Evolutionary conservation across 2,797 vertebrate genomes (phyloP), one percentile per base, ranked within the genome.

Genomic region (Lutjanus argentimaculatus): DNA sequence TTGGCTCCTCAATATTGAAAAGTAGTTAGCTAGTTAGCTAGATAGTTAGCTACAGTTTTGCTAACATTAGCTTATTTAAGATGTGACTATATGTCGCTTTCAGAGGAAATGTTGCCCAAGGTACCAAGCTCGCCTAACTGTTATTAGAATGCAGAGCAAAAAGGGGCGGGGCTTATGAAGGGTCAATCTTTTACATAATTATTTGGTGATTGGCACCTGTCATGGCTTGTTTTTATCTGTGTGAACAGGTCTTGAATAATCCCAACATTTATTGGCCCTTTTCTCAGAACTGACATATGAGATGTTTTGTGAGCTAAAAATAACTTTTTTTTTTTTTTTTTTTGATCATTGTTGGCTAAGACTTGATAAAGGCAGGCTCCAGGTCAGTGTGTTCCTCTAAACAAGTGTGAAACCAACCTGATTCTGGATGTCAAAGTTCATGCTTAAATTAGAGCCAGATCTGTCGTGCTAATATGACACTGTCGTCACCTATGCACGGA

Each of bases 391-490:
- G 49, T 45, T 67, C 36, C 16, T 48, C 4, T 46, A 43, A 69
- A 63, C 36, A 55, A 48, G 7, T 15, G 59, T 51, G 52, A 88
- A 79, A 67, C 48, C 22, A 66, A 46, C 48, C 25, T 22, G 52
- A 45, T 42, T 36, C 49, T 75, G 64, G 58, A 80, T 68, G 83
- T 80, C 72, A 75, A 83, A 83, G 84, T 85, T 86, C 81, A 81
- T 7, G 67, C 90, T 88, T 88, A 93, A 95, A 92, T 92, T 94
- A 92, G 92, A 92, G 72, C 64, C 63, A n/a, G 51, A 88, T 88
- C 77, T 36, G 52, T 68, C 40, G 45, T 17, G 79, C 70, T 88
- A 89, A 91, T 81, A 91, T 88, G 72, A 85, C 84, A 69, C 90
- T 75, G 83, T 91, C 62, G 61, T 87, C 90, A 90, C 86, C 71